Conservation (phyloP, 2,888 invertebrate genomes). For the Sesia bembeciformis region DNA sequence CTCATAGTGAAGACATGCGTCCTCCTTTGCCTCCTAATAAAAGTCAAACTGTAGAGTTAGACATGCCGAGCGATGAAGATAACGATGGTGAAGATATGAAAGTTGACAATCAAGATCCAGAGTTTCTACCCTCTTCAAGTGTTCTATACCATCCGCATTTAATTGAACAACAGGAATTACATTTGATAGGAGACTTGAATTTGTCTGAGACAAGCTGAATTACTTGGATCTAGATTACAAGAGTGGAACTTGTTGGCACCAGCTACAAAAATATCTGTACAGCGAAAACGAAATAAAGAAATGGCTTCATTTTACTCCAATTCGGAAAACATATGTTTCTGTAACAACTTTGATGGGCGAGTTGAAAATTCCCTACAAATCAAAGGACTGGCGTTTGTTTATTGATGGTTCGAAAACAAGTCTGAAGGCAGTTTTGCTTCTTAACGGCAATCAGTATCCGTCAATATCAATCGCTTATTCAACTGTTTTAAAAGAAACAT, state of each 20-base stretch:
- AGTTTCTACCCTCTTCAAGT: background rate
- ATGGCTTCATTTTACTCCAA: background rate
- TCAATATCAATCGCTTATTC: constrained; percentile 1
- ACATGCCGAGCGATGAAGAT: no score
- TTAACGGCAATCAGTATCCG: background rate
- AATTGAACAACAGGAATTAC: background rate
- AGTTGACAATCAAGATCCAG: background rate
- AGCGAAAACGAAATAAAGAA: background rate
- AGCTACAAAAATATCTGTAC: background rate
- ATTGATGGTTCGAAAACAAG: no score
- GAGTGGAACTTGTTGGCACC: background rate
- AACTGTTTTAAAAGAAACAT: constrained; percentile 3
- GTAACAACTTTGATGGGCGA: no score
- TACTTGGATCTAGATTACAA: background rate
- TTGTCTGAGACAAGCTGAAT: background rate
- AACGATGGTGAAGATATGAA: background rate
- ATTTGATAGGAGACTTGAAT: background rate
- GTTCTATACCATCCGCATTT: background rate
- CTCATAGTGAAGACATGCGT: background rate
- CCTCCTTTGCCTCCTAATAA: background rate
- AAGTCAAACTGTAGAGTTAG: no score
- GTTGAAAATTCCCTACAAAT: no score
- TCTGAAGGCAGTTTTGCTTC: no score
- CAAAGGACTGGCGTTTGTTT: no score
- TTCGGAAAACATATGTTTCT: no score